Percentiles rank a stretch among this genome's conserved stretches.
These are phyloP conservation scores for Solenodon paradoxus DNA, from an alignment of 2,113 vertebrate genomes.

Conservation along the genomic window DNA sequence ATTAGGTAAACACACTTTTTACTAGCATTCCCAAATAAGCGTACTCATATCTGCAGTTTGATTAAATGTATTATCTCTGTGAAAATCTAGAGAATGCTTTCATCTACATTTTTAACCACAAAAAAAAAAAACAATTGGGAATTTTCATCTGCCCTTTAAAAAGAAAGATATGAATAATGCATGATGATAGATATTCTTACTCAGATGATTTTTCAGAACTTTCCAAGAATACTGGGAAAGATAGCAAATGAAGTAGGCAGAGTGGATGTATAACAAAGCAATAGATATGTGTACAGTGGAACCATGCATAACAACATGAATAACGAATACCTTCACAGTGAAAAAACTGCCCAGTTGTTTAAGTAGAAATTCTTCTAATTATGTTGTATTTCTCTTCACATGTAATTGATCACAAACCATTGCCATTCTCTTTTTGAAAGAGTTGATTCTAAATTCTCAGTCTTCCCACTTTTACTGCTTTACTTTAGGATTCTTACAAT, in stretches of 20 bases:
- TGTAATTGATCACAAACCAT: background rate
- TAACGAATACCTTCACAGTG: background rate
- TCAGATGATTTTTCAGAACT: background rate
- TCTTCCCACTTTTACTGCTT: background rate
- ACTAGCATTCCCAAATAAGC: background rate
- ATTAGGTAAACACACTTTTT: background rate
- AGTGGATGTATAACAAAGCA: too few relatives aligned
- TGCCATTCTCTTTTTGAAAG: background rate
- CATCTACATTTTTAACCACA: background rate
- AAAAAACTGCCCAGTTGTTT: background rate
- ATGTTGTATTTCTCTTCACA: background rate
- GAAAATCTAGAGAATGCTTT: background rate
- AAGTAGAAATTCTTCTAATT: too few relatives aligned
- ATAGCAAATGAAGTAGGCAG: background rate
- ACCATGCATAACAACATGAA: accelerated
- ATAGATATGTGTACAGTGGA: too few relatives aligned
- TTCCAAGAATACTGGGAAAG: background rate
- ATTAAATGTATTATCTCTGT: background rate
- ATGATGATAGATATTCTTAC: background rate
- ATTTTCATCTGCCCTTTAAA: background rate
- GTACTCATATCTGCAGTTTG: background rate
- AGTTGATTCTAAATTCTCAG: background rate
- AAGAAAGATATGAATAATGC: background rate
- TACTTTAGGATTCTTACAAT: too few relatives aligned
- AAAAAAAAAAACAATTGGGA: background rate